Evolutionary conservation across 2,113 vertebrate genomes (phyloP).

Genomic region (Montifringilla adamsi): DNA sequence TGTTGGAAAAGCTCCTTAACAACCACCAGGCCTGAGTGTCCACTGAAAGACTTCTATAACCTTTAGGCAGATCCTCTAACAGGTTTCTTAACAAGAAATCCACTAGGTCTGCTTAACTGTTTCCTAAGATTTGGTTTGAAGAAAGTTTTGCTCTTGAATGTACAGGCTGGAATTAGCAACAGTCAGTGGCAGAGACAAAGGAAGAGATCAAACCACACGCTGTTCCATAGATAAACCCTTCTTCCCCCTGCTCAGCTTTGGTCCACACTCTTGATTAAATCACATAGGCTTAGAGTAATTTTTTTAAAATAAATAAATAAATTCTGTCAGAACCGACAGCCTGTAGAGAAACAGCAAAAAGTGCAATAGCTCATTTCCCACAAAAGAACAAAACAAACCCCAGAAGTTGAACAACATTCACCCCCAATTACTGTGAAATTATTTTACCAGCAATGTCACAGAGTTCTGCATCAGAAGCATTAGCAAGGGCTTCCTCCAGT

Average conservation of each 20-base stretch:
- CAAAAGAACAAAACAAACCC: neutral
- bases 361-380: neutral
- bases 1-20: neutral
- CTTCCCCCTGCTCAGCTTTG: neutral
- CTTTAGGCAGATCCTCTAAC: neutral
- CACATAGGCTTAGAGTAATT: neutral
- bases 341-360: neutral
- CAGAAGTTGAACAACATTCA: neutral
- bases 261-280: neutral
- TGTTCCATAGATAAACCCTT: neutral
- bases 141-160: neutral
- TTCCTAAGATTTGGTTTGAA: neutral
- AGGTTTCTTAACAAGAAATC: neutral
- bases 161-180: neutral
- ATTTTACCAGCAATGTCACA: slow-evolving; percentile 95
- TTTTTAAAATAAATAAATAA: neutral
- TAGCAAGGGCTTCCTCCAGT: slow-evolving; percentile 93
- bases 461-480: slow-evolving; percentile 92
- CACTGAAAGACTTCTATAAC: neutral
- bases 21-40: neutral
- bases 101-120: neutral
- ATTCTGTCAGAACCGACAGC: neutral
- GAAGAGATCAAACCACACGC: neutral
- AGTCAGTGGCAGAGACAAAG: neutral
- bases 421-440: neutral